These are phyloP conservation scores for Tychaedon coryphoeus DNA, from an alignment of 2,113 vertebrate species.

Conservation along the genomic window DNA sequence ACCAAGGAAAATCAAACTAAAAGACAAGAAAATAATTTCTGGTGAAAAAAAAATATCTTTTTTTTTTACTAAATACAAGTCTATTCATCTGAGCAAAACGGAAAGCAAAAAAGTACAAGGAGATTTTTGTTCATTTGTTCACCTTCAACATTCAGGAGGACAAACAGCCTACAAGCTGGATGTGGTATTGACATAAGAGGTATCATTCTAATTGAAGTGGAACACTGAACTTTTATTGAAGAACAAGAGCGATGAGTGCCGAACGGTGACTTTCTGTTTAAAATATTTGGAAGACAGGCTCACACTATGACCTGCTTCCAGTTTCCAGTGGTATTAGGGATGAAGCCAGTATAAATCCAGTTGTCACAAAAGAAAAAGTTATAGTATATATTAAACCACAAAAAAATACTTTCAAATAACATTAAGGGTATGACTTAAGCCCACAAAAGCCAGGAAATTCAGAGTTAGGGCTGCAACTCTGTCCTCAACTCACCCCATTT, in stretches of 20 bases:
- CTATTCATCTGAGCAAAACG: not conserved
- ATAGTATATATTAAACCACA: slow-evolving; percentile 80
- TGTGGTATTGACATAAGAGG: not conserved
- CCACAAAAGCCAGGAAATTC: slow-evolving; percentile 74
- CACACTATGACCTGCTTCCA: slow-evolving; percentile 67
- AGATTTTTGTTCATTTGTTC: not conserved
- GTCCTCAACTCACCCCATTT: slow-evolving; percentile 75
- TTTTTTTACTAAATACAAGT: not conserved
- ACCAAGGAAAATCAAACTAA: not conserved
- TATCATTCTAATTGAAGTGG: not conserved
- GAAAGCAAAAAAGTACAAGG: not conserved
- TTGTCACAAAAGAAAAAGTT: slow-evolving; percentile 82
- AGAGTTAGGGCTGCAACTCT: slow-evolving; percentile 58
- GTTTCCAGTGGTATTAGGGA: slow-evolving; percentile 81
- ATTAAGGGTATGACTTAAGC: slow-evolving; percentile 73
- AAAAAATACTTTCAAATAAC: slow-evolving; percentile 76
- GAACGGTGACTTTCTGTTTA: slow-evolving; percentile 64
- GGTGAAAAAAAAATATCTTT: not conserved
- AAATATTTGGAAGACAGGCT: slow-evolving; percentile 67
- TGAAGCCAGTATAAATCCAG: slow-evolving; percentile 79
- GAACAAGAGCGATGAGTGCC: not conserved
- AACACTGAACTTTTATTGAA: slow-evolving; percentile 5
- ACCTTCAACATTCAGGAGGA: not conserved
- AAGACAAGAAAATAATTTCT: not conserved
- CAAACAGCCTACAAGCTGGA: not conserved